These are phyloP conservation scores for Porites lutea DNA, from an alignment of 64 coral and sea anemone genomes.

Conservation along the genomic window DNA sequence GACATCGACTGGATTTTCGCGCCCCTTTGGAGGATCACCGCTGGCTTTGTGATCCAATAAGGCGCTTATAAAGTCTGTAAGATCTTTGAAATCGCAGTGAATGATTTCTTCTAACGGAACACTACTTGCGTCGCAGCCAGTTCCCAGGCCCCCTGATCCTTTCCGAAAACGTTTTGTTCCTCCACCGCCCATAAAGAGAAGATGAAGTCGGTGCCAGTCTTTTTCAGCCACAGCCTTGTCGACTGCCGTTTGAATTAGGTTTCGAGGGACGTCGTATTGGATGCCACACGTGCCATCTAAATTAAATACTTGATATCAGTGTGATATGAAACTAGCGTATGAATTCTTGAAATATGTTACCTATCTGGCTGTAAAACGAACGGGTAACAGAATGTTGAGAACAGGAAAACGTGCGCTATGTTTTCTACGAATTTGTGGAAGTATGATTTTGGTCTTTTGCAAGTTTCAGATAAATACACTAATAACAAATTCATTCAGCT, in stretches of 20 bases:
- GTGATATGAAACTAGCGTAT: no score
- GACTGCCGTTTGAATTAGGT: slow-evolving; percentile 10
- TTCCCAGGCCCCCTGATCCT: slow-evolving; percentile 26
- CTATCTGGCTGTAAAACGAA: no score
- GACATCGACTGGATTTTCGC: neutral
- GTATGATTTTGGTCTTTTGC: no score
- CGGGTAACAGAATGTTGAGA: no score
- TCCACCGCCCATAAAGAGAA: slow-evolving; percentile 44
- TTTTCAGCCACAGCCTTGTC: slow-evolving; percentile 5
- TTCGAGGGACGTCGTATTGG: slow-evolving; percentile 23
- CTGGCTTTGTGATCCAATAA: slow-evolving; percentile 30
- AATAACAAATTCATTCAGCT: no score
- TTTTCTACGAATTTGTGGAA: no score
- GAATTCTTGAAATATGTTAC: no score
- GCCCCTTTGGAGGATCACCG: neutral
- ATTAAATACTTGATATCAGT: neutral
- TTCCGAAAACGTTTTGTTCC: neutral
- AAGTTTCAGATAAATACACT: no score
- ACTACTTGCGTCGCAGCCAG: slow-evolving; percentile 43
- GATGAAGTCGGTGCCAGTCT: slow-evolving; percentile 48
- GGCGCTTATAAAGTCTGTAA: neutral
- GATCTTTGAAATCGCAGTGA: neutral
- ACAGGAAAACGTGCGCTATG: no score
- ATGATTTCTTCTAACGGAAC: slow-evolving; percentile 24
- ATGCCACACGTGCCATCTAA: slow-evolving; percentile 38